Percentiles rank a stretch among this genome's conserved stretches.
Conservation (phyloP, 2,888 invertebrate genomes). For the Gibbula magus region DNA sequence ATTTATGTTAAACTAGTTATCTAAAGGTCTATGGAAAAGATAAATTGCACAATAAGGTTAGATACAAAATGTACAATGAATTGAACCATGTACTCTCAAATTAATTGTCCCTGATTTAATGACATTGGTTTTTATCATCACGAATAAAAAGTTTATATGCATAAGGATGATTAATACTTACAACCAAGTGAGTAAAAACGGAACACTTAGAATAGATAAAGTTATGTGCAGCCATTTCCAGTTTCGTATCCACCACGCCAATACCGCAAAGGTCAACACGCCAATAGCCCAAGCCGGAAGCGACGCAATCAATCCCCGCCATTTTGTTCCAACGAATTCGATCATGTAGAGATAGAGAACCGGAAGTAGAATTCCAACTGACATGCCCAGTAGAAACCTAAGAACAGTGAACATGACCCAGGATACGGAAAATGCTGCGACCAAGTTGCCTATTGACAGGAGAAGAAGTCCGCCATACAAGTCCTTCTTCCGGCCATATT, state of each 20-base stretch:
- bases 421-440: background rate
- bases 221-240: conserved; percentile 30
- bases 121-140: no score
- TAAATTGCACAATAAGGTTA: no score
- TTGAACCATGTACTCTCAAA: no score
- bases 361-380: conserved; percentile 22
- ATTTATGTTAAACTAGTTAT: no score
- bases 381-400: conserved; percentile 25
- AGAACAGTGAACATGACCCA: conserved; percentile 5
- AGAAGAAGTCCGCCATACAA: background rate
- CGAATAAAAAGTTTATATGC: no score
- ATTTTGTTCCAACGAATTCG: conserved; percentile 28
- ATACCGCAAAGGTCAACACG: conserved; percentile 4
- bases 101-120: no score
- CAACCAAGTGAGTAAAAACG: conserved; percentile 31
- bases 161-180: background rate
- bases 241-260: conserved; percentile 27
- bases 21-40: no score
- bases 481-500: conserved; percentile 13
- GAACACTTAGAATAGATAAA: background rate
- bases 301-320: conserved; percentile 30
- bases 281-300: conserved; percentile 33
- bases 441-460: background rate
- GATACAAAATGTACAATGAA: no score
- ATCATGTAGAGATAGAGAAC: conserved; percentile 28